Evolutionary conservation across 2,888 invertebrate genomes (phyloP).

Genomic region (Callosobruchus maculatus): DNA sequence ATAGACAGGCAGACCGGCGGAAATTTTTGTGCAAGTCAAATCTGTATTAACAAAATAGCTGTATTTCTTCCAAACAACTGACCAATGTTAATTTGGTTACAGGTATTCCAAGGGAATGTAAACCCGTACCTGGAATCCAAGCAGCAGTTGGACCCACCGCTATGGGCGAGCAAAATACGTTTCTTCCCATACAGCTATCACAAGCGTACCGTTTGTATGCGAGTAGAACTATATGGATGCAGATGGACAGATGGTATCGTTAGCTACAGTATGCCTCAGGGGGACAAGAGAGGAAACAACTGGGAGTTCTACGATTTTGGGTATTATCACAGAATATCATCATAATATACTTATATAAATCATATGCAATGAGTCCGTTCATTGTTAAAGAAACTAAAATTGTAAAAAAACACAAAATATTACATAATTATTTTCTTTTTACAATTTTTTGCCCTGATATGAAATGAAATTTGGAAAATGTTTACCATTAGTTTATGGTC

Average conservation of each 20-base stretch:
- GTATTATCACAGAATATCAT: slow-evolving; percentile 8
- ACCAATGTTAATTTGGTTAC: slow-evolving; percentile 30
- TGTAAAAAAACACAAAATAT: too few relatives aligned
- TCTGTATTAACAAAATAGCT: too few relatives aligned
- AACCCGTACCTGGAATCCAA: slow-evolving; percentile 82
- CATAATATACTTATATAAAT: not conserved
- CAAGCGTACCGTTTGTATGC: slow-evolving; percentile 84
- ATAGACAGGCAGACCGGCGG: too few relatives aligned
- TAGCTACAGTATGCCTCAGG: slow-evolving; percentile 85
- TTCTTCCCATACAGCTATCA: slow-evolving; percentile 84
- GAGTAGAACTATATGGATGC: slow-evolving; percentile 88
- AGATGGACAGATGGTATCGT: slow-evolving; percentile 80
- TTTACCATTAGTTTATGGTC: too few relatives aligned
- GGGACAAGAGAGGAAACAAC: slow-evolving; percentile 74
- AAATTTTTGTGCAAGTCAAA: too few relatives aligned
- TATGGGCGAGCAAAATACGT: slow-evolving; percentile 81
- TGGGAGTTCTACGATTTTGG: slow-evolving; percentile 76
- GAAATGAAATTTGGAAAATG: too few relatives aligned
- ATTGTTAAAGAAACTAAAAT: too few relatives aligned
- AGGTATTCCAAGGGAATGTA: slow-evolving; percentile 80
- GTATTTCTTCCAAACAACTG: too few relatives aligned
- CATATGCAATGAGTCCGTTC: too few relatives aligned
- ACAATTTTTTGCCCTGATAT: too few relatives aligned
- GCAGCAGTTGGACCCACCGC: slow-evolving; percentile 73
- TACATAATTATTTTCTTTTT: too few relatives aligned